Conservation (phyloP, 1,140 invertebrate species). For the Alviniconcha marisindica region DNA sequence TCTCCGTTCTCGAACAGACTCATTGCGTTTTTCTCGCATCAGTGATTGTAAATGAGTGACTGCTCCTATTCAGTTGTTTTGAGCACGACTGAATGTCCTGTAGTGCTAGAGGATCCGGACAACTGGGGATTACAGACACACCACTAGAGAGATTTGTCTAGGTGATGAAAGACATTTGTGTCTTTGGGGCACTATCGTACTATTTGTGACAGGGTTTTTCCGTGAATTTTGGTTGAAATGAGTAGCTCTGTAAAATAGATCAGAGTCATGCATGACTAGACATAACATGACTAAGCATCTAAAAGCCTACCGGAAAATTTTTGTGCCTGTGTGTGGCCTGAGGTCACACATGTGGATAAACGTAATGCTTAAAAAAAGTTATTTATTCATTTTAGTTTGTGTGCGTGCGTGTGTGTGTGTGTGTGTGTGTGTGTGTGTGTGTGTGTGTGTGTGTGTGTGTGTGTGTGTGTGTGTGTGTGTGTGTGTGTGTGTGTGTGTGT, state of each 20-base stretch:
- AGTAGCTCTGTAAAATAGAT: neutral
- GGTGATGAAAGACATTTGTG: too few species aligned
- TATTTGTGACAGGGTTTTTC: too few species aligned
- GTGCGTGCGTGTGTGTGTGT: neutral
- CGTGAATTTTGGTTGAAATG: neutral
- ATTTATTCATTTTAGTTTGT: neutral
- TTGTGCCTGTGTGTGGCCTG: neutral
- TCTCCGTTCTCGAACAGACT: too few species aligned
- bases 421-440: conserved; percentile 19
- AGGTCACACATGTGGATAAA: neutral
- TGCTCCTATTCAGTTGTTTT: too few species aligned
- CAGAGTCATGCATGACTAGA: neutral
- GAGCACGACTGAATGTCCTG: too few species aligned
- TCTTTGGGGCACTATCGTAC: too few species aligned
- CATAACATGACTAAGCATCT: neutral
- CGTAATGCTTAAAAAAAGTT: neutral
- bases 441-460: conserved; percentile 23
- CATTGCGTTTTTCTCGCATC: too few species aligned
- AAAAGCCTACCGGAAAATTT: neutral
- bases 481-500: conserved; percentile 26
- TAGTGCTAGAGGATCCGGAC: too few species aligned
- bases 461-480: neutral
- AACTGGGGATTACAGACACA: too few species aligned
- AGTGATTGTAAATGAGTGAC: too few species aligned
- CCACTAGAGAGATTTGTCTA: too few species aligned